Evolutionary conservation across 2,113 vertebrate species (phyloP).

Genomic region (Recurvirostra avosetta): DNA sequence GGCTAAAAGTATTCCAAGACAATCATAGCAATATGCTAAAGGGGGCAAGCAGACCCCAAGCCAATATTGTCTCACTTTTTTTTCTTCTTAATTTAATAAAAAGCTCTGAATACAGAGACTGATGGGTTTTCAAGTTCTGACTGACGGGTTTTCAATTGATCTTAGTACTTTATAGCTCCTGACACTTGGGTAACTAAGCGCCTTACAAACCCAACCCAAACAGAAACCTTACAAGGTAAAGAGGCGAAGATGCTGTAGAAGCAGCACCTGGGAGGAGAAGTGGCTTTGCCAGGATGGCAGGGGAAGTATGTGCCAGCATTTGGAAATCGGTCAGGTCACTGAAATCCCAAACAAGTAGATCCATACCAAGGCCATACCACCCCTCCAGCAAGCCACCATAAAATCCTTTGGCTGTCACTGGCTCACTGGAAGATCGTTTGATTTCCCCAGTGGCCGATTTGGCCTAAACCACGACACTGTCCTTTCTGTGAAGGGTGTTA

Average conservation of each 20-base stretch:
- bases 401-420: not conserved
- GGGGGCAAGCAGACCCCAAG: slow-evolving; percentile 27
- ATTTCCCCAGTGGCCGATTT: no score
- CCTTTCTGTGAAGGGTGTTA: not conserved
- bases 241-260: not conserved
- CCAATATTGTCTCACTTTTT: slow-evolving; percentile 20
- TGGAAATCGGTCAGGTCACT: not conserved
- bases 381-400: not conserved
- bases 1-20: slow-evolving; percentile 38
- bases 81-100: slow-evolving; percentile 56
- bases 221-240: not conserved
- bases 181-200: not conserved
- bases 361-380: not conserved
- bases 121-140: slow-evolving; percentile 38
- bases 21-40: slow-evolving; percentile 46
- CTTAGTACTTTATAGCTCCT: not conserved
- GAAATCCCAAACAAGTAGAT: not conserved
- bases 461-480: no score
- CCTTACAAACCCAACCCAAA: not conserved
- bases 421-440: not conserved
- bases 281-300: not conserved
- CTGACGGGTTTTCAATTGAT: slow-evolving; percentile 19
- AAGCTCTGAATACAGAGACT: slow-evolving; percentile 44
- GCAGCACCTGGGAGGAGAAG: not conserved
- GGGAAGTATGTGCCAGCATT: not conserved